Evolutionary conservation across 2,113 vertebrate species (phyloP).

Genomic region (Tachysurus vachellii): DNA sequence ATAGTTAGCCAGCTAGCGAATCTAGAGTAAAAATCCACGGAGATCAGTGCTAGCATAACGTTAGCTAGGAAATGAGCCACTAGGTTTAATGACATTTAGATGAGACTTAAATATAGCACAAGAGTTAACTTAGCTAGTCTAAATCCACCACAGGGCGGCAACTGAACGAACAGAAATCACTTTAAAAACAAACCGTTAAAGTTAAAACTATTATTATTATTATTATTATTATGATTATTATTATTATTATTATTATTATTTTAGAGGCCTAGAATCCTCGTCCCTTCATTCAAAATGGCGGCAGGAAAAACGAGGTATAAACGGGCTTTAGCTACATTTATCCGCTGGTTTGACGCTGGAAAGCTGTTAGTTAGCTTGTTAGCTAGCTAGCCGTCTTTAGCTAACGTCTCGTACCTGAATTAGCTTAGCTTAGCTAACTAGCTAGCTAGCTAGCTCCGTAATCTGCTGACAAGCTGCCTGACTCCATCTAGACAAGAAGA

Average conservation of each 20-base stretch:
- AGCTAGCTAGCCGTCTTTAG: slow-evolving; percentile 14
- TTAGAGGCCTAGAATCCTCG: slow-evolving; percentile 46
- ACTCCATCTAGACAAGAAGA: background rate
- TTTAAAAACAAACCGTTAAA: no score
- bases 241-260: background rate
- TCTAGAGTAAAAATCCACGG: slow-evolving; percentile 15
- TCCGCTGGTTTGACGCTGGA: background rate
- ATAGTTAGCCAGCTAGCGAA: background rate
- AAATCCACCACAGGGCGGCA: background rate
- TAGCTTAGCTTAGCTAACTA: slow-evolving; percentile 35
- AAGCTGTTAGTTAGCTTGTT: background rate
- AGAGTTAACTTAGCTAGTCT: background rate
- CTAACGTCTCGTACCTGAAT: slow-evolving; percentile 11
- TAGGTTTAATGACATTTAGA: background rate
- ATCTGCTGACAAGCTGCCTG: slow-evolving; percentile 28
- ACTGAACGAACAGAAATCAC: background rate
- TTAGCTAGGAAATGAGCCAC: background rate
- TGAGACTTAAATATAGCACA: background rate
- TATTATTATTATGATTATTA: no score
- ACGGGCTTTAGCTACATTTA: slow-evolving; percentile 35
- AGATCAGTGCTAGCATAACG: background rate
- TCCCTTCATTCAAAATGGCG: slow-evolving; percentile 53
- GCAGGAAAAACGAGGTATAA: slow-evolving; percentile 32
- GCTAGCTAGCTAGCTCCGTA: slow-evolving; percentile 20
- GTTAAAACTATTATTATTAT: no score